Base-by-base conservation (phyloP, 2,113 vertebrate genomes). In the Myrmecophaga tridactyla region DNA sequence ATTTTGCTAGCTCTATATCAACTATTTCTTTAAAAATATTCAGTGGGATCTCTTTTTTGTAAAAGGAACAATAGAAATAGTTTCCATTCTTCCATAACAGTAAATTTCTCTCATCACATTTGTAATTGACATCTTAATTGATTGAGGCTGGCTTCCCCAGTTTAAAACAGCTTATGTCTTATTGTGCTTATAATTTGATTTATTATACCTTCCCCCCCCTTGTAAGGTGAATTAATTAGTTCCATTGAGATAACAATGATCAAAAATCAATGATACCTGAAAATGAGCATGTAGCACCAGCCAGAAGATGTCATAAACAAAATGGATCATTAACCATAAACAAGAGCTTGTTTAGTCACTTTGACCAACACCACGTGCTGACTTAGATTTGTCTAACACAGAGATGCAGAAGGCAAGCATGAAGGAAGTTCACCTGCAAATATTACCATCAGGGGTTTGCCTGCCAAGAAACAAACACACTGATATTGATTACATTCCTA, bases 151-250 rank as follows among this genome's bases (percentile, higher is more conserved):
- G 12, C 29, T 48, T 76, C 21, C 62, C 25, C n/a, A 73, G 89
- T 25, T 69, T 81, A 17, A 67, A 96, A 84, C 13, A 83, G 13
- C 34, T 46, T 13, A 56, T 72, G 65, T 43, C 48, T 95, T 92
- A 62, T 43, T 69, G 17, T 95, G 34, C 48, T 85, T 92, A 14
- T 86, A 39, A 73, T 86, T 58, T 86, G 81, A 88, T 83, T 78
- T 65, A 48, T 86, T 17, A 83, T 72, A 83, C 25, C 56, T 82
- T 70, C 75, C 51, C 86, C 41, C 36, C 36, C 11, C 67, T n/a
- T 75, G 25, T 21, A 65, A 63, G 31, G 12, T 93, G 62, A 90
- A 86, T 86, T 92, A 56, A 90, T 92, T 63, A 82, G 43, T 43
- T n/a, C 14, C 72, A 73, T 15, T 63, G 85, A 88, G 67, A 51